phyloP scores from a whole-genome alignment of 1,140 invertebrate species.

The Drosophila orosa region DNA sequence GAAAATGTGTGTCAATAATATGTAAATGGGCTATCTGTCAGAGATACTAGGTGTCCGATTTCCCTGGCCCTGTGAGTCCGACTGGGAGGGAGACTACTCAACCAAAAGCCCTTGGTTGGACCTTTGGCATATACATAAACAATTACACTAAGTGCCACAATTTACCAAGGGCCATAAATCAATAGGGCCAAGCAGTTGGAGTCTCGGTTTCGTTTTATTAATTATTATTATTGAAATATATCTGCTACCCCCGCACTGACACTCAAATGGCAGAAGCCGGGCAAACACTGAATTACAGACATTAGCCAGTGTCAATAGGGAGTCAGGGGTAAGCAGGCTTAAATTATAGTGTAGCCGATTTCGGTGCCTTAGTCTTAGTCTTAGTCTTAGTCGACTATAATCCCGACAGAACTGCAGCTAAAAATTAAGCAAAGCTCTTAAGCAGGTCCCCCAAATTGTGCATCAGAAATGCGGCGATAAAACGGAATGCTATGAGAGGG shows the following conservation, averaged over 20 bases:
- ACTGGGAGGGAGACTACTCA: slow-evolving; percentile 36
- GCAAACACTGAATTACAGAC: slow-evolving; percentile 54
- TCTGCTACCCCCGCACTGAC: slow-evolving; percentile 23
- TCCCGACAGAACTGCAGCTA: slow-evolving; percentile 23
- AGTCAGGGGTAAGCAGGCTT: slow-evolving; percentile 16
- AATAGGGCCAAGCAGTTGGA: slow-evolving; percentile 26
- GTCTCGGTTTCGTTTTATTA: slow-evolving; percentile 60
- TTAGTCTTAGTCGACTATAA: slow-evolving; percentile 13
- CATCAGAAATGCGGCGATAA: slow-evolving; percentile 28
- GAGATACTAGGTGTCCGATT: slow-evolving; percentile 9
- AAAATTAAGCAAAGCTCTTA: slow-evolving; percentile 51
- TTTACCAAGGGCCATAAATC: slow-evolving; percentile 51
- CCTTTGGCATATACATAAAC: slow-evolving; percentile 55
- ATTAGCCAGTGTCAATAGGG: slow-evolving; percentile 19
- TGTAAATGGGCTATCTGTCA: neutral
- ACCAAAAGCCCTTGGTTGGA: slow-evolving; percentile 8
- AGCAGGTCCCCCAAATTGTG: slow-evolving; percentile 29
- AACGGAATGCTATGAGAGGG: neutral
- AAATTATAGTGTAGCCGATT: slow-evolving; percentile 36
- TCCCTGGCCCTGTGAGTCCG: slow-evolving; percentile 1
- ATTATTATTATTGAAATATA: slow-evolving; percentile 70
- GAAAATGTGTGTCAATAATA: slow-evolving; percentile 31
- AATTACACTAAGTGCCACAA: slow-evolving; percentile 77
- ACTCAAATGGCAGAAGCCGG: slow-evolving; percentile 13
- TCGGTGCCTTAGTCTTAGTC: slow-evolving; percentile 6